These are phyloP conservation scores for Notothenia rossii DNA, from an alignment of 2,113 vertebrate genomes.

Conservation along the genomic window DNA sequence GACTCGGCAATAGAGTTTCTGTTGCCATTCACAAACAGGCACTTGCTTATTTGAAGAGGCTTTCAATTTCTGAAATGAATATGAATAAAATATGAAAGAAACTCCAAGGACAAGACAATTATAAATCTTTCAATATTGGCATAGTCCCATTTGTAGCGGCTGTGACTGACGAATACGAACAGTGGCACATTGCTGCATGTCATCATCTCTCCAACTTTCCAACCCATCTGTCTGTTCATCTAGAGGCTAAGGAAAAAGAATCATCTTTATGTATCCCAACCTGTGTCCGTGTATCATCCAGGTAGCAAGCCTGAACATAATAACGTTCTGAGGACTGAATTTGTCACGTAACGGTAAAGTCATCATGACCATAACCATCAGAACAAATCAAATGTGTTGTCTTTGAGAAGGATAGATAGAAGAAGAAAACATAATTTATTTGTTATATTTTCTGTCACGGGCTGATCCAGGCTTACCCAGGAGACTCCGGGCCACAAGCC, in stretches of 20 bases:
- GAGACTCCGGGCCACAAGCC: slow-evolving; percentile 88
- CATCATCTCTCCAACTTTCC: too few relatives aligned
- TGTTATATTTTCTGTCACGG: neutral
- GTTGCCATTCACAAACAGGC: slow-evolving; percentile 1
- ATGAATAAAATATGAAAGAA: slow-evolving; percentile 2
- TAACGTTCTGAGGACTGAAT: neutral
- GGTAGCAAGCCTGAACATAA: neutral
- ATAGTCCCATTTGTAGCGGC: too few relatives aligned
- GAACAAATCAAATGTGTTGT: neutral
- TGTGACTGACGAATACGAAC: too few relatives aligned
- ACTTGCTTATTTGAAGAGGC: neutral
- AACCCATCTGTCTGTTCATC: too few relatives aligned
- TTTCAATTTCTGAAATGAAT: neutral
- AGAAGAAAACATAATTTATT: neutral
- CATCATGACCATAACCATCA: neutral
- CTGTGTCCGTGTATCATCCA: slow-evolving; percentile 1
- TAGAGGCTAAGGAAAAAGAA: too few relatives aligned
- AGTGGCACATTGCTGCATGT: too few relatives aligned
- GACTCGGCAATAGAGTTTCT: neutral
- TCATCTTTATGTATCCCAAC: neutral
- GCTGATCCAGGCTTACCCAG: slow-evolving; percentile 88
- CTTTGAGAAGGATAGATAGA: neutral
- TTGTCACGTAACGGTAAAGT: neutral
- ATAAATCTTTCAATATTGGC: neutral
- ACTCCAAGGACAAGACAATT: neutral